phyloP scores from a whole-genome alignment of 1,140 invertebrate species.

The Drosophila burlai region DNA sequence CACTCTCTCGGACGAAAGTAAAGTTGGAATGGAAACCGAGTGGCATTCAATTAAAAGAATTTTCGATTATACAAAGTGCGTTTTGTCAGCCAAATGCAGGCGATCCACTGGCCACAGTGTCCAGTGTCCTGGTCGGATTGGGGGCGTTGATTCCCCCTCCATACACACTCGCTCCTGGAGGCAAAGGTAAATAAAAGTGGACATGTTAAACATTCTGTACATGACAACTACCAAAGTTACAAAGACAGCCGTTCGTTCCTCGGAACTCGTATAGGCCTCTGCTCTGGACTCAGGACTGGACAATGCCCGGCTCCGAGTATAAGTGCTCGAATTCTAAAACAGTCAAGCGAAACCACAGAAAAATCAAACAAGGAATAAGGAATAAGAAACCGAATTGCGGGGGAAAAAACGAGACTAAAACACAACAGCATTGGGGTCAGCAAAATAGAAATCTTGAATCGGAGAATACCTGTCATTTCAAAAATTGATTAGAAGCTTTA shows the following conservation, averaged over 20 bases:
- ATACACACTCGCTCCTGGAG: constrained; percentile 2
- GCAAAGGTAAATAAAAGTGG: constrained; percentile 76
- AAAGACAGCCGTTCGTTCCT: constrained; percentile 56
- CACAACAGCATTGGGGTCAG: constrained; percentile 51
- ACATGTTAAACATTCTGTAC: constrained; percentile 78
- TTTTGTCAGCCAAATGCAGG: constrained; percentile 61
- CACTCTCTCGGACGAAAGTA: constrained; percentile 32
- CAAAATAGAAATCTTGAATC: constrained; percentile 67
- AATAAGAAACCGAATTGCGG: constrained; percentile 26
- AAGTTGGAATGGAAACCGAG: constrained; percentile 61
- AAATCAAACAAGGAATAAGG: constrained; percentile 41
- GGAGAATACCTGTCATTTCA: constrained; percentile 63
- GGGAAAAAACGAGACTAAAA: constrained; percentile 7
- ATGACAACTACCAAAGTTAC: constrained; percentile 71
- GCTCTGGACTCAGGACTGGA: constrained; percentile 11
- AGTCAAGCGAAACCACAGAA: constrained; percentile 27
- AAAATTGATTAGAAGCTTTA: constrained; percentile 81
- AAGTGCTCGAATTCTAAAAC: constrained; percentile 74
- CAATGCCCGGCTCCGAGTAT: constrained; percentile 45
- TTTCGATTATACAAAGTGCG: constrained; percentile 81
- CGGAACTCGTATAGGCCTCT: constrained; percentile 32
- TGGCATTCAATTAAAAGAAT: constrained; percentile 81
- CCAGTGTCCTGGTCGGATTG: constrained; percentile 14
- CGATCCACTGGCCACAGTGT: neutral
- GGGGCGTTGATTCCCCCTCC: constrained; percentile 24